Conservation (phyloP, 2,113 vertebrate genomes). For the Osmerus mordax region DNA sequence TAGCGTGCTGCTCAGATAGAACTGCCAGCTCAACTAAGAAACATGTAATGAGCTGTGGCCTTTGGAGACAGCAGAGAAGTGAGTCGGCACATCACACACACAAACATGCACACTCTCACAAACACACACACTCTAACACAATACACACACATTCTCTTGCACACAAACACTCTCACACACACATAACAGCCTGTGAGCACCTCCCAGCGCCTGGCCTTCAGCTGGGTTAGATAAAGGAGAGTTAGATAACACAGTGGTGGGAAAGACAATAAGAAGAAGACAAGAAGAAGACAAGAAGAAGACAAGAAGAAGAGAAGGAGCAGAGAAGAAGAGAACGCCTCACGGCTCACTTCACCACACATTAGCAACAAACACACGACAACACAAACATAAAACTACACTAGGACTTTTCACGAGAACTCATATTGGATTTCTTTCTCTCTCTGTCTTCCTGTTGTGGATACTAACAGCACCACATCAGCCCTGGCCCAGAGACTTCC, state of each 20-base stretch:
- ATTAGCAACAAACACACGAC: too few species aligned
- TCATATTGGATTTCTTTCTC: not conserved
- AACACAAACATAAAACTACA: not conserved
- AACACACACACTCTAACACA: not conserved
- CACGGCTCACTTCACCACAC: too few species aligned
- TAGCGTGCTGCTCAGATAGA: too few species aligned
- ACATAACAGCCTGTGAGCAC: constrained; percentile 34
- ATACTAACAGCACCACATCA: not conserved
- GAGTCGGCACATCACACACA: constrained; percentile 41
- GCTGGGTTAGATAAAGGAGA: constrained; percentile 53
- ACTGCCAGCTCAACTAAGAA: too few species aligned
- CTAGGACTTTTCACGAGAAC: not conserved
- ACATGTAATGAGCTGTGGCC: constrained; percentile 30
- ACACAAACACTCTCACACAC: constrained; percentile 17
- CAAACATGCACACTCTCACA: not conserved
- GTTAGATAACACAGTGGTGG: constrained; percentile 52
- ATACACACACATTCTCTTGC: constrained; percentile 11
- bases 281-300: constrained; percentile 27
- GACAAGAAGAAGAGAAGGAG: constrained; percentile 44
- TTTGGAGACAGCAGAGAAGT: constrained; percentile 29
- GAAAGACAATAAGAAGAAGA: constrained; percentile 1
- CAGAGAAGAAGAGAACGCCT: too few species aligned
- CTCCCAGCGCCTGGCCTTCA: constrained; percentile 33
- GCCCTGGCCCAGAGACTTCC: not conserved
- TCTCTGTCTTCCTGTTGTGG: not conserved